Base-by-base conservation (phyloP, 1,140 invertebrate species). In the Lucilia cuprina region DNA sequence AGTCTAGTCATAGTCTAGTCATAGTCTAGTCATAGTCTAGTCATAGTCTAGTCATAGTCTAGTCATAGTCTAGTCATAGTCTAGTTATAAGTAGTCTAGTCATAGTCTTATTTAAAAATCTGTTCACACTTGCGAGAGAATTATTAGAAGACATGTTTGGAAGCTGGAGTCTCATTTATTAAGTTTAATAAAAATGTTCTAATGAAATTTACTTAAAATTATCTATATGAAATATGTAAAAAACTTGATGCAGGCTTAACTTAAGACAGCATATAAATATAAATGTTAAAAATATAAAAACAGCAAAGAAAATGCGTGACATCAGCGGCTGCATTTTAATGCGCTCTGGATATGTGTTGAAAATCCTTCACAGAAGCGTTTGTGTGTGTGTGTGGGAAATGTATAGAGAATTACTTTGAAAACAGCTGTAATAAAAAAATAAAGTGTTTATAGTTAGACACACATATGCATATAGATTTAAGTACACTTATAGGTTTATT, bases 251-350 rank as follows among this genome's bases (percentile, higher is more conserved):
- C 55, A 60, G 14, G 55, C 55, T 60, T 60, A 60, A 60, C 55
- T 60, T 60, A 60, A 60, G 14, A n/a, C 55, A 60, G 55, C 17
- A 60, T 60, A 60, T 41, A 41, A 60, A 17, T n/a, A 60, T 7
- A 7, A 60, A 60, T 2, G 14, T n/a, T 7, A 60, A 60, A 60
- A 60, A 60, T 0, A 60, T 2, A 41, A n/a, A n/a, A 78, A 7
- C 35, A 50, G 14, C 35, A 50, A 25, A 34, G 49, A 49, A 50
- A 41, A 21, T 80, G 77, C 77, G 41, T 80, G 77, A 80, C 77
- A 80, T 80, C 77, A 80, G 77, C 19, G 77, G 77, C 41, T 80
- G 77, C 77, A 80, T 80, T 80, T 80, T 80, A 80, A 80, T 80
- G 47, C 19, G 47, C n/a, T 13, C 50, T 55, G 13, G 41, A 0